Percentiles rank a stretch among this genome's conserved stretches.
Evolutionary conservation across 2,113 vertebrate species (phyloP).

Genomic region (Carassius gibelio): DNA sequence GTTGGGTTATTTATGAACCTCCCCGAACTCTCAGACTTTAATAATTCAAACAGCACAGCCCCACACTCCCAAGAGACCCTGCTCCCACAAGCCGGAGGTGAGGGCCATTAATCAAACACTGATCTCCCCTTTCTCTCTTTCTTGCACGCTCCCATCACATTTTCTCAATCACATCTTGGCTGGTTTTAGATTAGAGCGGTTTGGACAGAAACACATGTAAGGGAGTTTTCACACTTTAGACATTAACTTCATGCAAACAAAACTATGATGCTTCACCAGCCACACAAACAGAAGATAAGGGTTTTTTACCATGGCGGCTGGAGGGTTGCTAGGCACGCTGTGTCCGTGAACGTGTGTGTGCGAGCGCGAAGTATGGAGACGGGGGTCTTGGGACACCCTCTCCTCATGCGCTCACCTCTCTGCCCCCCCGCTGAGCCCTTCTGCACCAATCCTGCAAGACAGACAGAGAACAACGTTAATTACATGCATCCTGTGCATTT

Average conservation of each 20-base stretch:
- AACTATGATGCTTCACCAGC: background rate
- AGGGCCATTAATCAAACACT: constrained; percentile 73
- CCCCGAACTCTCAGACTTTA: constrained; percentile 65
- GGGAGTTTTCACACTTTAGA: background rate
- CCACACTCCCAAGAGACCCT: constrained; percentile 69
- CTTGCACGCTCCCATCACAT: constrained; percentile 49
- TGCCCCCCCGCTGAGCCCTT: constrained; percentile 74
- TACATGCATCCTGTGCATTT: background rate
- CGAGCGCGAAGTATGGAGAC: constrained; percentile 61
- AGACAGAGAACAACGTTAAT: constrained; percentile 54
- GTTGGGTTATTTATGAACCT: constrained; percentile 73
- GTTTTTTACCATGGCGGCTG: constrained; percentile 76
- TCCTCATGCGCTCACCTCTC: constrained; percentile 91
- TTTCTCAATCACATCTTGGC: constrained; percentile 57
- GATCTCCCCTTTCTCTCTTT: constrained; percentile 56
- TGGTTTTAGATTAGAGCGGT: constrained; percentile 7
- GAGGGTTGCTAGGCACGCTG: constrained; percentile 69
- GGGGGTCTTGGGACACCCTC: constrained; percentile 71
- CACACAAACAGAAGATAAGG: background rate
- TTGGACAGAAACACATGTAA: constrained; percentile 3
- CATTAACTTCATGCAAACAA: background rate
- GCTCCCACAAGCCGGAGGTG: constrained; percentile 68
- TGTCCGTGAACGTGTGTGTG: constrained; percentile 64
- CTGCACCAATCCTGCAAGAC: constrained; percentile 63
- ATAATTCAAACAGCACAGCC: constrained; percentile 75